Base-by-base conservation (phyloP, 2,888 invertebrate genomes). In the Heliconius aoede region DNA sequence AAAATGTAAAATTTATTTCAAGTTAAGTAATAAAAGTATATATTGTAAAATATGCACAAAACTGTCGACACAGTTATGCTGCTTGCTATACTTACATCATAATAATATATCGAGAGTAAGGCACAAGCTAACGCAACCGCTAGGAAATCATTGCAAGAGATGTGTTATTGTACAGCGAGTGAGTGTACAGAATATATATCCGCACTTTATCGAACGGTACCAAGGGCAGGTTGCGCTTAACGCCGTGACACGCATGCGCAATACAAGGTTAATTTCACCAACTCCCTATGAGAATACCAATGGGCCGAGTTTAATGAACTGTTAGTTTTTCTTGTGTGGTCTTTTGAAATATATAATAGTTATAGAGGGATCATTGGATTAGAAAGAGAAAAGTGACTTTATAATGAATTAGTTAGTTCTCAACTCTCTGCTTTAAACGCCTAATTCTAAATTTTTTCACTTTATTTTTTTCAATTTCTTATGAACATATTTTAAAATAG, bases 181-280 rank as follows among this genome's bases (percentile, higher is more conserved):
- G 64, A 77, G 76, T 60, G 58, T 55, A 51, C 18, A n/a, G 79
- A 80, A 81, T 81, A 78, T 74, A 79, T 81, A 82, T 80, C 78
- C 77, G 79, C 71, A 76, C 62, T 76, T 80, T 81, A 79, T 60
- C 36, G 69, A 79, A 77, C 77, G 74, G 76, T 80, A 73, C 82
- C 82, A 83, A 83, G 83, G 84, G 80, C 82, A 79, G 73, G 81
- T 84, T 83, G 80, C 84, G 71, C 74, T 72, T 74, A 4, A 58
- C 76, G 9, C 62, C 83, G 83, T 81, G 84, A 80, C 60, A 30
- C 4, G 83, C 81, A 81, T 84, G 60, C 13, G 74, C 72, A 72
- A 73, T 55, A 74, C 81, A 82, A 83, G 83, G 82, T 83, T 82
- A 83, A 84, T 84, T 84, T 84, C 83, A 82, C 83, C 73, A 32